Base-by-base conservation (phyloP, 2,888 invertebrate species). In the Caenorhabditis auriculariae region DNA sequence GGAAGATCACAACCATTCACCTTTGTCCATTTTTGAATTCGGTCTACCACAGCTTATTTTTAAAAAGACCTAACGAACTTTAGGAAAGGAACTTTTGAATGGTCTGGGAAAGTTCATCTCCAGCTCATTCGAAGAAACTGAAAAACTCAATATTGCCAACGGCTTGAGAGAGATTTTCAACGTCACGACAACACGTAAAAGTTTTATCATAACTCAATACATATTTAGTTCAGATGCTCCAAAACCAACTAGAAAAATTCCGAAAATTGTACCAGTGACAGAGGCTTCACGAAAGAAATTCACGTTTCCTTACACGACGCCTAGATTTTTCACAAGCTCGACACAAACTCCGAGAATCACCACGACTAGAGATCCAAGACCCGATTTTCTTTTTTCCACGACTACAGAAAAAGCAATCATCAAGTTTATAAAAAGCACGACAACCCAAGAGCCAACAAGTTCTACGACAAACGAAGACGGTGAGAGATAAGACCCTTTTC, bases 91-190 rank as follows among this genome's bases (percentile, higher is more conserved):
- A 4, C 48, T 67, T 21, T 55, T 67, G 47, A 54, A 58, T 32
- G 50, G 56, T 4, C 50, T 67, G 27, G 63, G 63, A 1, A 57
- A 59, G 24, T 58, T 59, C 21, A 27, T 67, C 0, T 44, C 63
- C 15, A 56, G 58, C 3, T 56, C 57, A 9, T 50, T 67, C 24
- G 63, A 52, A 2, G 49, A 50, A 41, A 59, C 61, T 3, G 61
- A 64, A 27, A 60, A 63, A 50, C 41, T 54, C 21, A 26, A 44
- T 19, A 23, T 67, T 2, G 67, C 67, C 9, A 41, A 60, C 5
- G 63, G 63, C 15, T 24, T 67, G 9, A 27, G 67, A 41, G 57
- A 61, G 39, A 37, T 67, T 5, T 67, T 67, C 54, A 67, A 67
- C 49, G 23, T 67, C 26, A 60, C 66, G 32, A 47, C 57, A 27